Evolutionary conservation across 2,888 invertebrate genomes (phyloP), one percentile per base, ranked within the genome.

Genomic region (Teleogryllus oceanicus): DNA sequence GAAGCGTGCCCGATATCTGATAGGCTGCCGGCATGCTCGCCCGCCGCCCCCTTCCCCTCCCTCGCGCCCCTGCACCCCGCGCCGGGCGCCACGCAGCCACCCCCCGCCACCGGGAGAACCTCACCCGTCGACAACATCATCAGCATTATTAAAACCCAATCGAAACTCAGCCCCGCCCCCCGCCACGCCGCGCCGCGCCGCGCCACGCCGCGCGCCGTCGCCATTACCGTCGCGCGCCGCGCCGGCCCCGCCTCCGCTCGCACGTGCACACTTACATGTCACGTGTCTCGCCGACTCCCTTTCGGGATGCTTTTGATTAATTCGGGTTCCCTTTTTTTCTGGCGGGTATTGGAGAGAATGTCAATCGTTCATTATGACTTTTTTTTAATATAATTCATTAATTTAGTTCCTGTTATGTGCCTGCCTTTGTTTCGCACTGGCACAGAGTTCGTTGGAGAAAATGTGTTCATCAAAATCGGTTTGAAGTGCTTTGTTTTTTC

Each of bases 71-170:
- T 12, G 4, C 62, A 62, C 62, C 62, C 13, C n/a, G 5, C 13
- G 16, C 62, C n/a, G 4, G n/a, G 16, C 16, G 13, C n/a, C 62
- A n/a, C n/a, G n/a, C n/a, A n/a, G n/a, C n/a, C n/a, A n/a, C n/a
- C n/a, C n/a, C n/a, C n/a, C n/a, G n/a, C n/a, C n/a, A n/a, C n/a
- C n/a, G n/a, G n/a, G n/a, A n/a, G n/a, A n/a, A n/a, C n/a, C n/a
- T n/a, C n/a, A n/a, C n/a, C n/a, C n/a, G n/a, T n/a, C n/a, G n/a
- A n/a, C 62, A 62, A 62, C 62, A 62, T 62, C 18, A 37, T 78
- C 78, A 74, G 18, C 74, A 74, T 51, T 74, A 78, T 78, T 78
- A 78, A 78, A 74, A 78, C 37, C 78, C 74, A 74, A 20, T 78
- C 62, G 21, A 51, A 78, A 51, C 20, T 78, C 74, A 21, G 3